Percentiles rank a stretch among this genome's conserved stretches.
phyloP scores from a whole-genome alignment of 2,797 vertebrate species.

The Microchirus variegatus region DNA sequence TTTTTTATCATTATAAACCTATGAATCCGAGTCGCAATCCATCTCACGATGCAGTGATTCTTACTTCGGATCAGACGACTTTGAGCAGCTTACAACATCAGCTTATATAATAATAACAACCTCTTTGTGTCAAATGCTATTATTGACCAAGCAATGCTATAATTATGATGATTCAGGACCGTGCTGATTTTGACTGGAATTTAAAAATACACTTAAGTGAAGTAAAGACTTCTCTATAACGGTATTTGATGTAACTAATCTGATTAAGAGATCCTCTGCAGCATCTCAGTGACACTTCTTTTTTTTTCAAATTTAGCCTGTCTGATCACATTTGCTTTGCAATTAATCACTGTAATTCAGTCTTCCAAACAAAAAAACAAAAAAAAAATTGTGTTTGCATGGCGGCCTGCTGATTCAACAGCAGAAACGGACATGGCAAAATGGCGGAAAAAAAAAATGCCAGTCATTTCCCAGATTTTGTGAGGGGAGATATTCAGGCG shows the following conservation, averaged over 20 bases:
- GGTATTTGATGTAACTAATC: constrained; percentile 59
- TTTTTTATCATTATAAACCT: too few species aligned
- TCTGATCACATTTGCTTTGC: constrained; percentile 73
- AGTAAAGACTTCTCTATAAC: constrained; percentile 77
- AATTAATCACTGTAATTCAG: constrained; percentile 73
- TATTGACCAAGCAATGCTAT: constrained; percentile 17
- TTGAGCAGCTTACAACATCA: constrained; percentile 8
- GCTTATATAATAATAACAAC: constrained; percentile 11
- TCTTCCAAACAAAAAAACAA: constrained; percentile 46
- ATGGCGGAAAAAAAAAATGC: constrained; percentile 11
- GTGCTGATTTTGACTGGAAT: constrained; percentile 19
- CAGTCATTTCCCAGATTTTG: constrained; percentile 10
- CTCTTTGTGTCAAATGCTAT: constrained; percentile 23
- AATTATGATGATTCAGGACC: constrained; percentile 20
- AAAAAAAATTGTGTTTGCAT: constrained; percentile 20
- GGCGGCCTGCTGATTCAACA: constrained; percentile 50
- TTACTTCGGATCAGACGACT: constrained; percentile 23
- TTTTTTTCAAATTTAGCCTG: constrained; percentile 57
- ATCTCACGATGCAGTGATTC: constrained; percentile 22
- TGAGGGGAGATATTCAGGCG: not conserved
- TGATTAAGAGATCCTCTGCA: constrained; percentile 52
- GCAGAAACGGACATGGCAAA: constrained; percentile 1
- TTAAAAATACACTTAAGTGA: constrained; percentile 74
- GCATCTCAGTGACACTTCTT: constrained; percentile 33
- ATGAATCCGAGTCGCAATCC: constrained; percentile 7